Base-by-base conservation (phyloP, 2,888 invertebrate genomes). In the Scrobipalpa costella region DNA sequence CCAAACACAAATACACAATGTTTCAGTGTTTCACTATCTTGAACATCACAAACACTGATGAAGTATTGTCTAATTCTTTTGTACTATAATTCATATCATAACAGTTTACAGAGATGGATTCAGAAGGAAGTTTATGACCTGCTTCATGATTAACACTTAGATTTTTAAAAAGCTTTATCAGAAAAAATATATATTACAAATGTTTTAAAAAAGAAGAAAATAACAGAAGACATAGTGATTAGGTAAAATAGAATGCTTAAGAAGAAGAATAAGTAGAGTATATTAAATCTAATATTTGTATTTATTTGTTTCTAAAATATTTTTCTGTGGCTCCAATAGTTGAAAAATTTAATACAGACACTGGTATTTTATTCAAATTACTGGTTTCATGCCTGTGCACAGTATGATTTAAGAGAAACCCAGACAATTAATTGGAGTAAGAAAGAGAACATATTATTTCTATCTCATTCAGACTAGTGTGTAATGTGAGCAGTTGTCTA, bases 401-500 rank as follows among this genome's bases (percentile, higher is more conserved):
- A n/a, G 44, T 36, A 52, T 47, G 59, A 59, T 50, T 63, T 57
- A 15, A 61, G 57, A 50, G 57, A 27, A 59, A 52, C 47, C 33
- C 63, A 65, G 47, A 27, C 55, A 61, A 19, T 63, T 58, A 57
- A 60, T 57, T 66, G 62, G 34, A 27, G 15, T 52, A 47, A 61
- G 61, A 66, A 60, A 38, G 66, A 66, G 55, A 64, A 64, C 64
- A 57, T 65, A 61, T 40, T 62, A 62, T 62, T 47, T 63, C 40
- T 64, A 21, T 57, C 67, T 66, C 65, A 15, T 34, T 66, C 64
- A 64, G 55, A 50, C 66, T 67, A 67, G 67, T 63, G 58, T 64
- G 68, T 66, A 50, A 66, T 66, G 64, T 21, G 50, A 66, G 66
- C 66, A 67, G 70, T 73, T 73, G 71, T 64, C 69, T 75, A 69